These are phyloP conservation scores for Pseudotriccus pelzelni DNA, from an alignment of 2,797 vertebrate species.

Conservation along the genomic window DNA sequence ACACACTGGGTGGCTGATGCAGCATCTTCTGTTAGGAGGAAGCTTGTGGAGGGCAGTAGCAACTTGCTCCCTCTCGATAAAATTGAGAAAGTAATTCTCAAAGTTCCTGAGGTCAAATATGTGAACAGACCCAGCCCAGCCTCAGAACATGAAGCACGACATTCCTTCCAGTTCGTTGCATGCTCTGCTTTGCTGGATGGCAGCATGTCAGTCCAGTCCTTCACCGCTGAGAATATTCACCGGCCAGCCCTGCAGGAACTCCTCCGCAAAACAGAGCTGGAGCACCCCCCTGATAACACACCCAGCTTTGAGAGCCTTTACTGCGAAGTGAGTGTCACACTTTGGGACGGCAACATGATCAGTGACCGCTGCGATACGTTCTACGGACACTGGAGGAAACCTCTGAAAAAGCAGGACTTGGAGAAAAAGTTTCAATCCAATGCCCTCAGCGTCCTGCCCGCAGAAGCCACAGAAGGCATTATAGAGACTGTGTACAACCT, in stretches of 20 bases:
- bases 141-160: constrained; percentile 90
- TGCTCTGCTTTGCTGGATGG: constrained; percentile 87
- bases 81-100: constrained; percentile 79
- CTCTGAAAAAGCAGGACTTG: constrained; percentile 84
- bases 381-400: constrained; percentile 94
- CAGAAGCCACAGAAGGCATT: constrained; percentile 79
- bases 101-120: constrained; percentile 86
- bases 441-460: constrained; percentile 70
- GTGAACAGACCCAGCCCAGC: constrained; percentile 84
- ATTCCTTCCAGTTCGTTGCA: constrained; percentile 93
- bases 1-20: constrained; percentile 94
- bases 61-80: constrained; percentile 62
- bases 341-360: constrained; percentile 53
- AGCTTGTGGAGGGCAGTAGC: constrained; percentile 58
- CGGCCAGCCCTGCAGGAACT: constrained; percentile 77
- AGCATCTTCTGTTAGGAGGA: constrained; percentile 74
- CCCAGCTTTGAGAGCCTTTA: constrained; percentile 91
- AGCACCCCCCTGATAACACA: constrained; percentile 83
- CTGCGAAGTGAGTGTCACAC: constrained; percentile 78
- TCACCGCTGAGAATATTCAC: constrained; percentile 65
- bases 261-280: constrained; percentile 80
- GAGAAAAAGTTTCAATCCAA: constrained; percentile 85
- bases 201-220: constrained; percentile 78
- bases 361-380: constrained; percentile 82
- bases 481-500: constrained; percentile 78